These are phyloP conservation scores for Microtus montanus DNA, from an alignment of 2,113 vertebrate genomes.

Conservation along the genomic window DNA sequence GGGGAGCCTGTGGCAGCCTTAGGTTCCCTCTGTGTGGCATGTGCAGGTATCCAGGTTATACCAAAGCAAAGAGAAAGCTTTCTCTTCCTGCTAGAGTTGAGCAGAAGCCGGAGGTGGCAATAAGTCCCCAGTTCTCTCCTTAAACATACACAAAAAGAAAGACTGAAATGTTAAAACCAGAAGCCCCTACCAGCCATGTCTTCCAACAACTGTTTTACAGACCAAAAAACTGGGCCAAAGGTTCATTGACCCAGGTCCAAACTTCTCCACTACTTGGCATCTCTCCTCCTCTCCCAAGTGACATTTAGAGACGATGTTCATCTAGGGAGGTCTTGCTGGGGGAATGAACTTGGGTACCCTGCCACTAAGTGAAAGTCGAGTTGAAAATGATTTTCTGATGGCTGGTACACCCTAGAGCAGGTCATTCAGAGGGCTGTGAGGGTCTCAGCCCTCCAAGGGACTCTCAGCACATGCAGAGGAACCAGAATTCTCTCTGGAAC, in stretches of 20 bases:
- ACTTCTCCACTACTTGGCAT: not conserved
- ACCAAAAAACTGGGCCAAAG: not conserved
- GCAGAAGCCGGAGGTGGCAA: not conserved
- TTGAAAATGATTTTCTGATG: not conserved
- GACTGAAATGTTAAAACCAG: not conserved
- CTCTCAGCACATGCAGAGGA: not conserved
- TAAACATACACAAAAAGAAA: not conserved
- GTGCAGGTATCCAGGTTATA: not conserved
- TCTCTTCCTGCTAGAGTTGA: not conserved
- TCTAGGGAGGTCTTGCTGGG: not conserved
- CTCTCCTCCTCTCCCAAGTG: no score
- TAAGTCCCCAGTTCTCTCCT: not conserved
- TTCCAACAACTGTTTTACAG: not conserved
- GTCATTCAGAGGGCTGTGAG: not conserved
- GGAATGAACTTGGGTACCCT: not conserved
- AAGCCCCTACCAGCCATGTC: not conserved
- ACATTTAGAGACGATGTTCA: not conserved
- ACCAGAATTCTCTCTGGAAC: not conserved
- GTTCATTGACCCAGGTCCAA: not conserved
- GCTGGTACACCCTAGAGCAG: not conserved
- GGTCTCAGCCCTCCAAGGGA: not conserved
- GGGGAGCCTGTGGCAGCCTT: not conserved
- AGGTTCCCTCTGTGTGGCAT: rapidly evolving
- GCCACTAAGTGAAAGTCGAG: not conserved
- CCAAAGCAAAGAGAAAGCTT: not conserved